Base-by-base conservation (phyloP, 2,888 invertebrate genomes). In the Eucriotettix oculatus region DNA sequence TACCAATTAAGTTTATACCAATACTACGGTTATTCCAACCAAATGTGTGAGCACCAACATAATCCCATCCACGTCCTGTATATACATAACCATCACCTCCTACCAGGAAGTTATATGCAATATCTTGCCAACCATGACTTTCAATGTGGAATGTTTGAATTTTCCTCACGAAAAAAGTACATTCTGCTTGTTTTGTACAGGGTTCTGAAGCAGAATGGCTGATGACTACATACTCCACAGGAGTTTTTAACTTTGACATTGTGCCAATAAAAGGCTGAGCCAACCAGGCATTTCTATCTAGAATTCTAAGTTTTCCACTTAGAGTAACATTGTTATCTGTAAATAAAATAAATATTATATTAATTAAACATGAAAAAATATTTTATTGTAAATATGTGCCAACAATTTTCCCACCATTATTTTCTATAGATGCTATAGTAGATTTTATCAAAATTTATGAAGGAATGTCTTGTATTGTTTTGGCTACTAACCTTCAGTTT, bases 41-140 rank as follows among this genome's bases (percentile, higher is more conserved):
- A 53, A 77, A 77, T 0, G 87, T 79, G 67, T 89, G 88, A 0
- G 88, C 84, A 0, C 89, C 90, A 54, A 81, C 75, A 61, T 73
- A 71, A 64, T 83, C 79, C 90, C 90, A 90, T 1, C 86, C 86
- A 7, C 88, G 80, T 0, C 86, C 88, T 64, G 78, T 79, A 69
- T 87, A 89, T 0, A 82, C 84, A 10, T 80, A 77, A 0, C 88
- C 89, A 68, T 89, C 88, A 10, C 88, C 88, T 0, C 87, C 90
- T 3, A 90, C 80, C 1, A 90, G 72, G 66, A 88, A 90, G 69
- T 87, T 90, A 70, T 86, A 89, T 0, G 76, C 83, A 40, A 88
- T 87, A 68, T 89, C 88, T 62, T 74, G 77, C 79, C 83, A 85
- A 0, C 75, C 70, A 60, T 71, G 73, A 40, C 79, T 78, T 66